Evolutionary conservation across 2,113 vertebrate genomes (phyloP), one percentile per base, ranked within the genome.

Genomic region (Pseudopodoces humilis): DNA sequence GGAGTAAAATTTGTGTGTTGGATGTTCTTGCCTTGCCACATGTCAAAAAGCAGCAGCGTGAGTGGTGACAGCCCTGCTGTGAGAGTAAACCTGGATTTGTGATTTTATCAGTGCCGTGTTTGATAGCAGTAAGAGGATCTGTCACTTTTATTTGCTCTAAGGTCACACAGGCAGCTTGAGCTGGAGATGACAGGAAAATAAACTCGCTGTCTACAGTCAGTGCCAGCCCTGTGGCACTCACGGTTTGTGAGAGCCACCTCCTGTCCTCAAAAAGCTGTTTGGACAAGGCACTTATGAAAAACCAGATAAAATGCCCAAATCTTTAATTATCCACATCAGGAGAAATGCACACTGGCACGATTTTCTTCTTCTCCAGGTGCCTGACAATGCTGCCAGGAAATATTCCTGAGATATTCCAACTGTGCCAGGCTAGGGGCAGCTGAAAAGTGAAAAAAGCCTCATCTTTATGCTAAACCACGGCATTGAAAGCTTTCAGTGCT

Each of bases 41-140:
- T 0, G 0, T 17, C 50, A 28, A 43, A 41, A 17, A 8, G 16
- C 74, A 47, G 0, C 15, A 30, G 46, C 3, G 0, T 0, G 31
- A 25, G 23, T 6, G 31, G 44, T 58, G 75, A 22, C 33, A n/a
- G 41, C 35, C 23, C 35, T 31, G 44, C 62, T 25, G 47, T 25
- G 78, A 23, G 79, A 50, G 31, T 1, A 33, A 31, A 68, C 24
- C 31, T 23, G 46, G 5, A 23, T 25, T 16, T 55, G 55, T 43
- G 59, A 55, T 52, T 72, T 86, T 31, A 64, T 10, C 80, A 41
- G 49, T 2, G 35, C 67, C 47, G 44, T 22, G 9, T 11, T 44
- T 14, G 41, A 79, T 20, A 76, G 78, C 76, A 81, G 19, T 0
- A 10, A 76, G 65, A 76, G 56, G 47, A 21, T 15, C 15, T 18